These are phyloP conservation scores for Halichondria panicea DNA, from an alignment of 37 sponge, comb jelly and placozoan genomes.

Conservation along the genomic window DNA sequence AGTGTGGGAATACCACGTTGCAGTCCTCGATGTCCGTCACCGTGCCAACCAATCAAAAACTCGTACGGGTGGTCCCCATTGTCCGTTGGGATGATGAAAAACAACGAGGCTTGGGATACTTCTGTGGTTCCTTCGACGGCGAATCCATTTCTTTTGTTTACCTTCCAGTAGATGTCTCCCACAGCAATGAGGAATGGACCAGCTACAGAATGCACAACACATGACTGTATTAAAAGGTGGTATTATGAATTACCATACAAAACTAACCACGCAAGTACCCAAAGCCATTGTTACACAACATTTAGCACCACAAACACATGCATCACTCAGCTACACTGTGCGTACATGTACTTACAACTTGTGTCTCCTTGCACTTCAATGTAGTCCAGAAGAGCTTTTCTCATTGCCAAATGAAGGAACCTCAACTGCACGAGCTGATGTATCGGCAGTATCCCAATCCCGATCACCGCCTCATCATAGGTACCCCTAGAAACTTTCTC, in stretches of 20 bases:
- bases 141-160: background rate
- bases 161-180: slow-evolving; percentile 28
- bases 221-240: background rate
- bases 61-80: slow-evolving; percentile 34
- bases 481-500: slow-evolving; percentile 49
- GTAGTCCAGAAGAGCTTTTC: slow-evolving; percentile 17
- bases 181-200: slow-evolving; percentile 54
- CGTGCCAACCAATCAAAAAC: slow-evolving; percentile 45
- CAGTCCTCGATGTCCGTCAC: background rate
- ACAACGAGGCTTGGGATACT: slow-evolving; percentile 29
- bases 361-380: slow-evolving; percentile 39
- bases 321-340: background rate
- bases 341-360: slow-evolving; percentile 31
- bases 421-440: slow-evolving; percentile 7
- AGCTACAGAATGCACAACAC: slow-evolving; percentile 17
- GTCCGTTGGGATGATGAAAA: slow-evolving; percentile 40
- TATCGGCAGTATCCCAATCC: slow-evolving; percentile 48
- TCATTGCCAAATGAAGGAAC: slow-evolving; percentile 11
- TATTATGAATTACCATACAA: background rate
- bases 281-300: background rate
- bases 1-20: background rate
- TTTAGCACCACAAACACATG: background rate
- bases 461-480: slow-evolving; percentile 62
- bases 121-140: slow-evolving; percentile 19
- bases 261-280: background rate